These are phyloP conservation scores for Anolis apletophallus DNA, from an alignment of 2,797 vertebrate genomes.

Conservation along the genomic window DNA sequence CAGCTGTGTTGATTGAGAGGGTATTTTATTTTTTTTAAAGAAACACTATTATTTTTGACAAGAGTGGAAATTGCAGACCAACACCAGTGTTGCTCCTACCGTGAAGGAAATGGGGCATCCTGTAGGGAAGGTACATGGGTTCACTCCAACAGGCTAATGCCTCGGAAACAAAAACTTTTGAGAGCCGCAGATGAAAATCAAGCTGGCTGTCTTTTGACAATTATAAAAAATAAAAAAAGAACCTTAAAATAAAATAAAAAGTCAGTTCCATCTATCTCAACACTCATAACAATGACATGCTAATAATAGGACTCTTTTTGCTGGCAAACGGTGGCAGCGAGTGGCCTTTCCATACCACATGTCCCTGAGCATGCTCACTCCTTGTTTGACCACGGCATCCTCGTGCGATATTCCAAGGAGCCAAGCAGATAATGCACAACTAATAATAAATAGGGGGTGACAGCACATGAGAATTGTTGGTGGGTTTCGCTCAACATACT, in stretches of 20 bases:
- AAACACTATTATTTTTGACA: neutral
- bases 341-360: slow-evolving; percentile 12
- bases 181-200: neutral
- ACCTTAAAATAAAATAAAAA: slow-evolving; percentile 31
- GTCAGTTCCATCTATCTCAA: slow-evolving; percentile 46
- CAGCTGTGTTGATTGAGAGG: neutral
- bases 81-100: neutral
- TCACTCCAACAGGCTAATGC: neutral
- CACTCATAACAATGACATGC: slow-evolving; percentile 38
- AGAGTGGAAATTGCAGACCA: neutral
- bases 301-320: slow-evolving; percentile 39
- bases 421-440: neutral
- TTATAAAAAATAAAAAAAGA: neutral
- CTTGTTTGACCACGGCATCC: accelerated
- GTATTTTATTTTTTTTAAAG: neutral
- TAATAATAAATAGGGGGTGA: neutral
- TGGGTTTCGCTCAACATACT: accelerated
- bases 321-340: slow-evolving; percentile 39
- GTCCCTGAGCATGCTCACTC: accelerated
- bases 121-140: accelerated
- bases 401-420: neutral
- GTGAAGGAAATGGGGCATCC: accelerated
- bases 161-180: slow-evolving; percentile 12
- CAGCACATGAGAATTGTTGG: neutral
- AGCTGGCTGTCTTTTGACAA: neutral